Evolutionary conservation across 1,140 invertebrate genomes (phyloP).

Genomic region (Eulimnadia texana): DNA sequence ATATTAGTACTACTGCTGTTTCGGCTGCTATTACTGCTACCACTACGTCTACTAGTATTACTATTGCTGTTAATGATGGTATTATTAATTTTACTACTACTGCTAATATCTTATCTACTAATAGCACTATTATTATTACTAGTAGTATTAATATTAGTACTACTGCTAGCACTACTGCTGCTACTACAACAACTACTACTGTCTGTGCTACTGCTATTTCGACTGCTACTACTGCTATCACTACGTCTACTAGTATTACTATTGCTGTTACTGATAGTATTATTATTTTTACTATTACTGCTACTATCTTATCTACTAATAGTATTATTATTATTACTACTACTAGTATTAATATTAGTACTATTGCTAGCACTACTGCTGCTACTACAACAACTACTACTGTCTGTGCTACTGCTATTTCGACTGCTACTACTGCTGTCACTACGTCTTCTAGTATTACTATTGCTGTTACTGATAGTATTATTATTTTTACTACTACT

Average conservation of each 20-base stretch:
- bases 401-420: neutral
- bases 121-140: too few species aligned
- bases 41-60: conserved; percentile 35
- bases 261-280: conserved; percentile 19
- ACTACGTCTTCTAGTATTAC: conserved; percentile 35
- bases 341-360: conserved; percentile 34
- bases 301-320: neutral
- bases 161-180: neutral
- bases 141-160: conserved; percentile 27
- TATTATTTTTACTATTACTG: neutral
- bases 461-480: conserved; percentile 21
- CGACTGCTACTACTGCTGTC: too few species aligned
- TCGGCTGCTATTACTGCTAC: too few species aligned
- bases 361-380: conserved; percentile 23
- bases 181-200: neutral
- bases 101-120: neutral
- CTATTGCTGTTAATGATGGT: conserved; percentile 46
- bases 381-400: neutral
- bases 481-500: neutral
- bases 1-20: too few species aligned
- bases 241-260: conserved; percentile 34
- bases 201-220: neutral
- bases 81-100: neutral
- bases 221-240: too few species aligned
- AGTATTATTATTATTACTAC: too few species aligned